Evolutionary conservation across 2,113 vertebrate species (phyloP).

Genomic region (Manacus vitellinus): DNA sequence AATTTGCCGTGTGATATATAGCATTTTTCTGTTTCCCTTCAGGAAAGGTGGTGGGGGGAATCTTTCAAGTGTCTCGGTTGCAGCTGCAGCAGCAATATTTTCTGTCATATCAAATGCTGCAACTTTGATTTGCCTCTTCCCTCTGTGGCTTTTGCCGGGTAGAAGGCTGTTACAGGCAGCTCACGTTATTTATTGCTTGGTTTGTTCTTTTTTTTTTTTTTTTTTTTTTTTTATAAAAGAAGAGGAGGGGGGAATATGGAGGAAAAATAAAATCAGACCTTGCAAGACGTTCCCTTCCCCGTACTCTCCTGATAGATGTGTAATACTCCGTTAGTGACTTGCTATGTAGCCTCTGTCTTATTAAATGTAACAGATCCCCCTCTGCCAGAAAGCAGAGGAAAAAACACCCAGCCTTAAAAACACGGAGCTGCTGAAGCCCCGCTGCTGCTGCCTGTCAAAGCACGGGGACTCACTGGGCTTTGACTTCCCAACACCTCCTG

Average conservation of each 20-base stretch:
- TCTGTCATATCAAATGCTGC: constrained; percentile 68
- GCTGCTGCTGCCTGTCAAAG: constrained; percentile 79
- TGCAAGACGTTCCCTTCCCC: background rate
- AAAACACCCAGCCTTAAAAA: constrained; percentile 45
- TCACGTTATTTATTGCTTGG: constrained; percentile 5
- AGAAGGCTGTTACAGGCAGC: constrained; percentile 16
- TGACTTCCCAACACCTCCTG: background rate
- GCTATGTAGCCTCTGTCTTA: constrained; percentile 44
- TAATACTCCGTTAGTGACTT: constrained; percentile 36
- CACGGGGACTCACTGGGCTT: background rate
- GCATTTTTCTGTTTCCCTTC: constrained; percentile 25
- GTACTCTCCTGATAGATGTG: constrained; percentile 29
- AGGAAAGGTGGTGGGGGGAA: constrained; percentile 13
- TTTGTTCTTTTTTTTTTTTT: background rate
- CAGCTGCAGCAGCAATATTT: constrained; percentile 61
- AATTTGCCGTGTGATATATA: constrained; percentile 47
- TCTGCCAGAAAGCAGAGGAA: constrained; percentile 52
- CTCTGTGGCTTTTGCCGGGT: constrained; percentile 19
- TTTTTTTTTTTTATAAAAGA: background rate
- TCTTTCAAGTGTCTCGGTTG: constrained; percentile 34
- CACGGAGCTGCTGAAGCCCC: constrained; percentile 36
- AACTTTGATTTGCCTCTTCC: constrained; percentile 75
- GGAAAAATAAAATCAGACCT: constrained; percentile 16
- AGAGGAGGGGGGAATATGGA: background rate
- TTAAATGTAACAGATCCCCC: constrained; percentile 62